phyloP scores from a whole-genome alignment of 2,888 invertebrate species.

The Notocelia uddmanniana region DNA sequence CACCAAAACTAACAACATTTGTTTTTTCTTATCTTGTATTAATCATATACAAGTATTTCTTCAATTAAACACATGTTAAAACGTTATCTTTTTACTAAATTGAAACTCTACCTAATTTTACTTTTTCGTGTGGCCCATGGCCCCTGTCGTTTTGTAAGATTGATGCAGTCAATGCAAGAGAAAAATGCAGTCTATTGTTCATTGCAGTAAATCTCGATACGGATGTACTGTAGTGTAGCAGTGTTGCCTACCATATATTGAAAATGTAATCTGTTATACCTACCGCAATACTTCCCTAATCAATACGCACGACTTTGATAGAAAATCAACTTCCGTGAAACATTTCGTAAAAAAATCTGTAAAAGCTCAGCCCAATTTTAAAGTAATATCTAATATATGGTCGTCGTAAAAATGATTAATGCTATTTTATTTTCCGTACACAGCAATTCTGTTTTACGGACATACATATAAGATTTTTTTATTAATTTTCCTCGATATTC shows the following conservation, averaged over 20 bases:
- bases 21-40: not conserved
- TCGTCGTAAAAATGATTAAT: too few species aligned
- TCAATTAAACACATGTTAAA: not conserved
- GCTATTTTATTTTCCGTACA: too few species aligned
- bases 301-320: not conserved
- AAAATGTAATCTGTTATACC: conserved; percentile 4
- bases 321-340: not conserved
- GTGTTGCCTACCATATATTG: conserved; percentile 17
- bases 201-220: not conserved
- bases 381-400: too few species aligned
- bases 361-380: too few species aligned
- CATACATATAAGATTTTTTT: too few species aligned
- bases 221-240: too few species aligned
- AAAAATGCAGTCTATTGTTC: conserved; percentile 7
- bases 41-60: too few species aligned
- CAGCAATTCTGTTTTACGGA: too few species aligned
- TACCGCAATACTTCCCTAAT: not conserved
- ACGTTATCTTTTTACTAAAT: not conserved
- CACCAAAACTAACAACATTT: not conserved
- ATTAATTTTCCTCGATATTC: too few species aligned
- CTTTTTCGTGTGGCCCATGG: not conserved
- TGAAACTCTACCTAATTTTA: conserved; percentile 6
- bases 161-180: conserved; percentile 19
- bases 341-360: too few species aligned
- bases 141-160: conserved; percentile 11